Evolutionary conservation across 2,113 vertebrate genomes (phyloP).

Genomic region (Prolemur simus): DNA sequence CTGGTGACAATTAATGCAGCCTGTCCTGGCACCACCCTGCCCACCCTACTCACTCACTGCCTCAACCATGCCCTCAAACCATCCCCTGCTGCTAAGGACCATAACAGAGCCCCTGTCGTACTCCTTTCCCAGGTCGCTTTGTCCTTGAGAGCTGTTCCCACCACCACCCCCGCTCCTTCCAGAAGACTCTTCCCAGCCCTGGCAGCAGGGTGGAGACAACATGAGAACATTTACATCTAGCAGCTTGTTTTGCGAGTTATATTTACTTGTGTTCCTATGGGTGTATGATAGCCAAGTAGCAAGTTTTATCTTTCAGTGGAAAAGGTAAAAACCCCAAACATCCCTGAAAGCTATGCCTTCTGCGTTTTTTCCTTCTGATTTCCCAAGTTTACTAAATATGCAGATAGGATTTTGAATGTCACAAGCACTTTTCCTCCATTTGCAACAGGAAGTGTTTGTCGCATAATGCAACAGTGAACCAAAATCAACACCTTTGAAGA

Average conservation of each 20-base stretch:
- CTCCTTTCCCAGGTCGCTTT: conserved; percentile 86
- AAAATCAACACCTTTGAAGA: not conserved
- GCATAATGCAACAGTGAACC: not conserved
- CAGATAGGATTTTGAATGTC: not conserved
- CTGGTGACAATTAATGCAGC: conserved; percentile 73
- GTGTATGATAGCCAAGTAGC: not conserved
- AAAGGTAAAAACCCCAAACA: not conserved
- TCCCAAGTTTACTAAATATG: not conserved
- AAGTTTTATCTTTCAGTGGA: not conserved
- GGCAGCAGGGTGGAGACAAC: conserved; percentile 81
- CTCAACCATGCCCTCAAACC: conserved; percentile 71
- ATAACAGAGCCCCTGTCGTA: conserved; percentile 90
- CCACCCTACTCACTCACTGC: conserved; percentile 66
- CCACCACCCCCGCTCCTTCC: conserved; percentile 81
- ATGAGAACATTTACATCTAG: conserved; percentile 59
- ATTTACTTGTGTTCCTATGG: not conserved
- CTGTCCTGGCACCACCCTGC: conserved; percentile 57
- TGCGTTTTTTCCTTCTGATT: not conserved
- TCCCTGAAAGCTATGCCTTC: not conserved
- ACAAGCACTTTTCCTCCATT: not conserved
- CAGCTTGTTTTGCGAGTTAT: not conserved
- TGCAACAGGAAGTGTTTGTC: not conserved
- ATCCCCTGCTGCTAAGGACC: conserved; percentile 88
- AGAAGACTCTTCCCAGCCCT: conserved; percentile 83
- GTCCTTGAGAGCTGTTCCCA: conserved; percentile 84